phyloP scores from a whole-genome alignment of 53 echinoderm and acorn worm genomes.

The Arbacia lixula region DNA sequence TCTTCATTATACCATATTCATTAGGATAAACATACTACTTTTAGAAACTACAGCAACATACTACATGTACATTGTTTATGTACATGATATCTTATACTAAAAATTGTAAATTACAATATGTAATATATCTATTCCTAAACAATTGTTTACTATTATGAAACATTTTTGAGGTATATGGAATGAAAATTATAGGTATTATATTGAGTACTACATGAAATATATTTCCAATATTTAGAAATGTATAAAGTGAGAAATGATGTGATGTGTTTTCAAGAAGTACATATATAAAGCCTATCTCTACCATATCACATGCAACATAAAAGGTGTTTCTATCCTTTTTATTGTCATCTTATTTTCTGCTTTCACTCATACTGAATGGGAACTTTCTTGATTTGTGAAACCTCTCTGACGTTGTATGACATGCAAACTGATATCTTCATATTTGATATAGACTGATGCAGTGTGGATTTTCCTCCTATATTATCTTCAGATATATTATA shows the following conservation, averaged over 20 bases:
- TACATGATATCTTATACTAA: constrained; percentile 58
- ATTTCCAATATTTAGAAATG: constrained; percentile 59
- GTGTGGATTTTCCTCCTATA: constrained; percentile 34
- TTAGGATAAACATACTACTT: constrained; percentile 43
- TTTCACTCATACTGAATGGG: neutral
- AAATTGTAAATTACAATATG: constrained; percentile 51
- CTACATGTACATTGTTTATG: constrained; percentile 43
- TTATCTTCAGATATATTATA: constrained; percentile 54
- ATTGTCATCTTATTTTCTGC: constrained; percentile 11
- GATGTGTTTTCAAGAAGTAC: constrained; percentile 53
- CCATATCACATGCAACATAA: constrained; percentile 53
- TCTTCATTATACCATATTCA: constrained; percentile 22
- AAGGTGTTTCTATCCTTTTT: constrained; percentile 48
- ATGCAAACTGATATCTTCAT: constrained; percentile 4
- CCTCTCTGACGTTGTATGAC: neutral
- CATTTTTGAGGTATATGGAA: constrained; percentile 54
- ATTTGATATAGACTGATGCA: constrained; percentile 31
- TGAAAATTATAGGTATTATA: constrained; percentile 58
- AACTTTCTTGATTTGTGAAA: neutral
- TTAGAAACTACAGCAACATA: constrained; percentile 53
- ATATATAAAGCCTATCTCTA: constrained; percentile 54
- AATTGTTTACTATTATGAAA: constrained; percentile 49
- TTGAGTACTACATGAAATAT: constrained; percentile 58
- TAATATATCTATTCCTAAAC: constrained; percentile 54
- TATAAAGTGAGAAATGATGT: constrained; percentile 61